phyloP scores from a whole-genome alignment of 2,797 vertebrate species.

The Mus minutoides region DNA sequence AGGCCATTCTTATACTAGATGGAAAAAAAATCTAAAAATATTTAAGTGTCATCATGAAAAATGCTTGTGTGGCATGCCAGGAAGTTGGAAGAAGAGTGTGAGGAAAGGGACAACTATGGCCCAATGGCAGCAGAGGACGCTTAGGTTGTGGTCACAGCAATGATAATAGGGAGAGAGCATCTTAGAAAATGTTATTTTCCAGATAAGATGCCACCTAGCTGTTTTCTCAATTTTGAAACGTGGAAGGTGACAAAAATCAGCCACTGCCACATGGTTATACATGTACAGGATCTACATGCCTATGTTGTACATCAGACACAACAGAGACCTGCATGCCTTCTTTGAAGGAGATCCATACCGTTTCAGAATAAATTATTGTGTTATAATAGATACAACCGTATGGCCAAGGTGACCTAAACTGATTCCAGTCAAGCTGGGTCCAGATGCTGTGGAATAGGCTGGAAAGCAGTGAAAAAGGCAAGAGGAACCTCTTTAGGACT shows the following conservation, averaged over 20 bases:
- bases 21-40: not conserved
- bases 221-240: conserved; percentile 43
- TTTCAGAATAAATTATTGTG: not conserved
- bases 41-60: not conserved
- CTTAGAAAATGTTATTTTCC: not conserved
- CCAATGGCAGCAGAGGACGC: not conserved
- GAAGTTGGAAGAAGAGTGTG: not conserved
- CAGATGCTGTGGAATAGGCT: not conserved
- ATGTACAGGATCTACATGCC: not conserved
- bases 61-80: not conserved
- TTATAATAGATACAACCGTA: not conserved
- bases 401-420: not conserved
- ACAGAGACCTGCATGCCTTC: not conserved
- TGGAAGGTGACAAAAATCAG: not conserved
- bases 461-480: not conserved
- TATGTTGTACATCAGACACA: not conserved
- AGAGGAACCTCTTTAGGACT: not conserved
- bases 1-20: not conserved
- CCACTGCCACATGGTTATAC: not conserved
- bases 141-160: not conserved
- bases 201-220: conserved; percentile 14
- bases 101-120: not conserved
- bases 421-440: not conserved
- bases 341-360: not conserved
- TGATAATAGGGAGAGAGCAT: not conserved